phyloP scores from a whole-genome alignment of 2,888 invertebrate genomes.

The Rhamphomyia laevipes region DNA sequence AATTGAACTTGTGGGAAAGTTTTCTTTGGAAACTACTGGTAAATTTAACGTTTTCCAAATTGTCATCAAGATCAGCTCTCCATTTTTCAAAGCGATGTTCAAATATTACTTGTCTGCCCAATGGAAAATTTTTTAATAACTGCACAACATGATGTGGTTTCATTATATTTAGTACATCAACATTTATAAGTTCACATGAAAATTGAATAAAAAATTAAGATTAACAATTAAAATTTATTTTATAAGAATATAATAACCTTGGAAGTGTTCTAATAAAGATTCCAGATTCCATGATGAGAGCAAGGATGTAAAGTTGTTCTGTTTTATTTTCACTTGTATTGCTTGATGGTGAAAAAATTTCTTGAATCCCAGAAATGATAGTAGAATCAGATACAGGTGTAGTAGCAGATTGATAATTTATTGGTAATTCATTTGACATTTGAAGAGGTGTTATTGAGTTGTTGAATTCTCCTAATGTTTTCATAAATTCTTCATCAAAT shows the following conservation, averaged over 20 bases:
- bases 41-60: neutral
- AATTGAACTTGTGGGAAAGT: neutral
- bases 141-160: slow-evolving; percentile 16
- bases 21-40: slow-evolving; percentile 12
- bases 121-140: slow-evolving; percentile 14
- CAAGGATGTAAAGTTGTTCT: neutral
- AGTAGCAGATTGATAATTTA: no score
- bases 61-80: slow-evolving; percentile 12
- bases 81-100: slow-evolving; percentile 18
- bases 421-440: neutral
- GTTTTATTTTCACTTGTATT: neutral
- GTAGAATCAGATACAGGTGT: no score
- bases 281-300: neutral
- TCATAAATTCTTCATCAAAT: no score
- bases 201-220: slow-evolving; percentile 1
- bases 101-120: slow-evolving; percentile 18
- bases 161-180: slow-evolving; percentile 7
- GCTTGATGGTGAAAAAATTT: neutral
- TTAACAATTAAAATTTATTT: no score
- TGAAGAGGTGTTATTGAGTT: neutral
- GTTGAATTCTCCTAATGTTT: neutral
- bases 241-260: neutral
- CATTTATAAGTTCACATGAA: neutral
- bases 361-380: neutral
- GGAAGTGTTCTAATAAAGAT: neutral